Evolutionary conservation across 2,888 invertebrate species (phyloP).

Genomic region (Chromoteleia sp.): DNA sequence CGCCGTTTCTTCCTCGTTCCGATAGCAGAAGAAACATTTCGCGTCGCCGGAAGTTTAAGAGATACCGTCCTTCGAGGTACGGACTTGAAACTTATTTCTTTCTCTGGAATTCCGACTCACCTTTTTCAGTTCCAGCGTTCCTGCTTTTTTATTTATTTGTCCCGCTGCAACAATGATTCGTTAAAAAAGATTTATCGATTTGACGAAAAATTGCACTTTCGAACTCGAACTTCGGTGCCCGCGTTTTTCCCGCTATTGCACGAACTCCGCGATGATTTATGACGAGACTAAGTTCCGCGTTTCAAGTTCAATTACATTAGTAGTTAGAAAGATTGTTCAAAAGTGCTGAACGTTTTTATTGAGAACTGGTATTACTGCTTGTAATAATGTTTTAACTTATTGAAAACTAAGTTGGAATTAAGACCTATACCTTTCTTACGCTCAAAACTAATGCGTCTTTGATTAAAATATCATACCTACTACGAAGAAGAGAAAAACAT

Average conservation of each 20-base stretch:
- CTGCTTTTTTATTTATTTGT: slow-evolving; percentile 49
- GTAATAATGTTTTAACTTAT: neutral
- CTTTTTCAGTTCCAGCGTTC: neutral
- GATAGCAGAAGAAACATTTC: slow-evolving; percentile 45
- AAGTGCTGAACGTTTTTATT: slow-evolving; percentile 8
- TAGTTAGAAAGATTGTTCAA: slow-evolving; percentile 24
- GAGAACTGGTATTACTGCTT: neutral
- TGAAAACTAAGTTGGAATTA: no score
- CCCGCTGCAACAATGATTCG: slow-evolving; percentile 48
- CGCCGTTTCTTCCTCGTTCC: slow-evolving; percentile 25
- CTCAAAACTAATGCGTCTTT: no score
- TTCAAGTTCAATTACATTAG: slow-evolving; percentile 55
- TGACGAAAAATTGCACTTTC: slow-evolving; percentile 55
- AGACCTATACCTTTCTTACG: no score
- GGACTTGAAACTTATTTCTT: slow-evolving; percentile 60
- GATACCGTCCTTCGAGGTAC: slow-evolving; percentile 44
- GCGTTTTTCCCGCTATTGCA: slow-evolving; percentile 35
- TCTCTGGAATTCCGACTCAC: slow-evolving; percentile 6
- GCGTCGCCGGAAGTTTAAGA: slow-evolving; percentile 61
- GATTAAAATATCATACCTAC: no score
- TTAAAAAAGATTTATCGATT: slow-evolving; percentile 61
- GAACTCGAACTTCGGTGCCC: slow-evolving; percentile 45
- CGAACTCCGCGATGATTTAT: slow-evolving; percentile 44
- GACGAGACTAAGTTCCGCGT: slow-evolving; percentile 20
- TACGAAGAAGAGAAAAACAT: no score